phyloP scores from a whole-genome alignment of 2,888 invertebrate species.

The Timema podura region DNA sequence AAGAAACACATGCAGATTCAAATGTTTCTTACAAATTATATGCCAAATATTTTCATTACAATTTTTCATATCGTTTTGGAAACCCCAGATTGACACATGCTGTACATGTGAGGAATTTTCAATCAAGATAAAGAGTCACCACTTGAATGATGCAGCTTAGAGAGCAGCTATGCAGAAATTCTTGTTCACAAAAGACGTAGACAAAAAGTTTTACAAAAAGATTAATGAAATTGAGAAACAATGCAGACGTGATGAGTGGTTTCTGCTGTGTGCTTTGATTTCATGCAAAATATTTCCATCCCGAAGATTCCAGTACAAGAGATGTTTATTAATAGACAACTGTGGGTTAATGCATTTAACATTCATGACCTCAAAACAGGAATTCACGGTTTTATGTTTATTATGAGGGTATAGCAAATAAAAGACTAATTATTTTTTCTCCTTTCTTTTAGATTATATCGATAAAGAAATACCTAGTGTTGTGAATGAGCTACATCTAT shows the following conservation, averaged over 20 bases:
- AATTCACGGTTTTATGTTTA: not conserved
- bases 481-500: no score
- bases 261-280: not conserved
- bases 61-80: no score
- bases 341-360: not conserved
- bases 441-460: not conserved
- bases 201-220: not conserved
- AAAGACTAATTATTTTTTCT: not conserved
- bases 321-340: not conserved
- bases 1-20: no score
- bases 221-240: not conserved
- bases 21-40: no score
- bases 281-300: not conserved
- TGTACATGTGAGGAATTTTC: not conserved
- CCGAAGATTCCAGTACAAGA: not conserved
- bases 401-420: not conserved
- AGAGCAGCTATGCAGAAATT: conserved; percentile 10
- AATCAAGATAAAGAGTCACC: not conserved
- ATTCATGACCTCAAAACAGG: not conserved
- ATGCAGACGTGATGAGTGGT: not conserved
- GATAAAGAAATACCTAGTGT: not conserved
- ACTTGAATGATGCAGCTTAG: not conserved
- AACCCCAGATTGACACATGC: conserved; percentile 6
- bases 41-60: no score
- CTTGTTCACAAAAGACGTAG: not conserved